Evolutionary conservation across 2,797 vertebrate genomes (phyloP).

Genomic region (Allenopithecus nigroviridis): DNA sequence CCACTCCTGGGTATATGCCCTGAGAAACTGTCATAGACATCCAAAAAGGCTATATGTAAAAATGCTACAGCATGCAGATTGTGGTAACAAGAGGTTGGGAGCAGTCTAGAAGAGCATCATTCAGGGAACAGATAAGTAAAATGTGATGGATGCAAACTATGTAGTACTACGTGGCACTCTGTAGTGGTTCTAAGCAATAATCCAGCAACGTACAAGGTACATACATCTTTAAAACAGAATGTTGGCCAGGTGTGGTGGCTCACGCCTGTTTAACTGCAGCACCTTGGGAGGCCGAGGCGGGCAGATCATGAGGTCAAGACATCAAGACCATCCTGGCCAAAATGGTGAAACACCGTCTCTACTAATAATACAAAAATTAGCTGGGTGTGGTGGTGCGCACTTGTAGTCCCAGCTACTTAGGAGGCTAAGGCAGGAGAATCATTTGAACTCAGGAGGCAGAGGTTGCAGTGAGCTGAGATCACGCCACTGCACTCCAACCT

Average conservation of each 20-base stretch:
- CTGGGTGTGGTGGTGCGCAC: background rate
- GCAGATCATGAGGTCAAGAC: background rate
- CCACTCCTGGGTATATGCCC: background rate
- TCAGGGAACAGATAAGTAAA: background rate
- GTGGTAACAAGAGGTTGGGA: background rate
- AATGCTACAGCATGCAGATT: background rate
- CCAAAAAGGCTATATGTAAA: background rate
- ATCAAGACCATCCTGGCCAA: background rate
- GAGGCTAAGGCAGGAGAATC: background rate
- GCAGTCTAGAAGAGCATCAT: background rate
- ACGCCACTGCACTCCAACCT: background rate
- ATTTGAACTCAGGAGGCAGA: background rate
- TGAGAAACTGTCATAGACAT: slow-evolving; percentile 2
- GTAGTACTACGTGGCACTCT: background rate
- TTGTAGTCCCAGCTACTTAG: background rate
- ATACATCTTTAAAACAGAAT: background rate
- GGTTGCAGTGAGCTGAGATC: background rate
- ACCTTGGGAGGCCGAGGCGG: background rate
- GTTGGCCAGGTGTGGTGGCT: background rate
- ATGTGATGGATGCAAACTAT: background rate
- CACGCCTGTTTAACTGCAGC: background rate
- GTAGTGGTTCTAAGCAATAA: background rate
- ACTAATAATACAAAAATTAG: background rate
- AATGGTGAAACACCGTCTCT: background rate
- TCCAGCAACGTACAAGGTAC: background rate